Conservation (phyloP, 2,113 vertebrate genomes). For the Noturus placidus region DNA sequence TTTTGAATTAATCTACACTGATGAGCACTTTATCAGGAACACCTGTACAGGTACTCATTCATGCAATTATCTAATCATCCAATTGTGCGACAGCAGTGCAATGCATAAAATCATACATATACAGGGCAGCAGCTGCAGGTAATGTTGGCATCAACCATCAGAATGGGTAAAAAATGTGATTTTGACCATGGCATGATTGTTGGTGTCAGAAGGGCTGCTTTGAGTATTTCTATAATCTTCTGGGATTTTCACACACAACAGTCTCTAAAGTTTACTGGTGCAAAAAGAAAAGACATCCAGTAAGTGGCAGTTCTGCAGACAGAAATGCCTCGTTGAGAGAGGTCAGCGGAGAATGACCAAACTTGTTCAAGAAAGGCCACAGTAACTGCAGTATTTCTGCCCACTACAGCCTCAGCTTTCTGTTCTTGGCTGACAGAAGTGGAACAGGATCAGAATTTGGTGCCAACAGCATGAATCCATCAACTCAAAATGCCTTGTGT, state of each 20-base stretch:
- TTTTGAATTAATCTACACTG: neutral
- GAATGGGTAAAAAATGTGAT: neutral
- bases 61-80: neutral
- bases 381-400: neutral
- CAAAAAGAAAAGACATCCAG: neutral
- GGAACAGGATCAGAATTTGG: neutral
- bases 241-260: neutral
- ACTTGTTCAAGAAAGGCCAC: neutral
- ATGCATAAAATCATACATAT: neutral
- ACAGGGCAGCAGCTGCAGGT: neutral
- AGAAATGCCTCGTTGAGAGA: neutral
- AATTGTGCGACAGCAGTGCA: neutral
- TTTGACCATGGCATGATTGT: neutral
- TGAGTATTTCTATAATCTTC: neutral
- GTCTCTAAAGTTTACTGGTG: neutral
- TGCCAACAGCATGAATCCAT: neutral
- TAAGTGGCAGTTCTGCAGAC: neutral
- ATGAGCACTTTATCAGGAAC: neutral
- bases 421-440: too few relatives aligned
- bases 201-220: neutral
- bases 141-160: neutral
- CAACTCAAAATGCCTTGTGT: neutral
- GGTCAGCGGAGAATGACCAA: neutral
- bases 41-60: neutral
- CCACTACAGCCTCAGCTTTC: too few relatives aligned